Percentiles rank a stretch among this genome's conserved stretches.
Evolutionary conservation across 1,140 invertebrate species (phyloP).

Genomic region (Drosophila busckii): DNA sequence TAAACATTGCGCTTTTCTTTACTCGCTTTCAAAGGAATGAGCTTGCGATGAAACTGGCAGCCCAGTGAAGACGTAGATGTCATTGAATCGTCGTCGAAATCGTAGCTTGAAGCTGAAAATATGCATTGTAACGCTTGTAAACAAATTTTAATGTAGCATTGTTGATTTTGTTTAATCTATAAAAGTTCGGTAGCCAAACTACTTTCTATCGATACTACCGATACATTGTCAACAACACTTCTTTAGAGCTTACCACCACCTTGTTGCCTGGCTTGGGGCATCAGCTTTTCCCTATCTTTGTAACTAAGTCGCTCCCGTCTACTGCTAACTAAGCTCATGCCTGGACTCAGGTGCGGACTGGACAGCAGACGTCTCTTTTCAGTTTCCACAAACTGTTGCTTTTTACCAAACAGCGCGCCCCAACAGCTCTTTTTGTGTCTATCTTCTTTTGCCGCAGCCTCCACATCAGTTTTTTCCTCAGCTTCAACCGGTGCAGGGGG

Average conservation of each 20-base stretch:
- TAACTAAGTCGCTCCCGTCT: not conserved
- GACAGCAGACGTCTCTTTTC: not conserved
- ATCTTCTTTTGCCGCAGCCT: not conserved
- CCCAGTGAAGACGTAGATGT: slow-evolving; percentile 47
- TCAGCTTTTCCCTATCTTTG: not conserved
- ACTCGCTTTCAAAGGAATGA: slow-evolving; percentile 20
- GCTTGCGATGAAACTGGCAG: slow-evolving; percentile 44
- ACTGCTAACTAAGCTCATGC: slow-evolving; percentile 2
- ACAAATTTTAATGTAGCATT: too few relatives aligned
- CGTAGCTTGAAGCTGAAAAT: not conserved
- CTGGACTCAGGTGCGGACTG: not conserved
- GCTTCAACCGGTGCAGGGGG: not conserved
- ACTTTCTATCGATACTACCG: too few relatives aligned
- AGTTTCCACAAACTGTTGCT: not conserved
- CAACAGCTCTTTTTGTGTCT: not conserved
- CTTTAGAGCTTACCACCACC: slow-evolving; percentile 6
- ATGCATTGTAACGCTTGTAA: not conserved
- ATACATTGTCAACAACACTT: too few relatives aligned
- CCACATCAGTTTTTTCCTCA: not conserved
- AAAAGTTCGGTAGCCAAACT: too few relatives aligned
- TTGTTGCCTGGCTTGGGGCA: slow-evolving; percentile 4
- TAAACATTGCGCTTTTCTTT: slow-evolving; percentile 1
- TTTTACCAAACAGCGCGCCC: not conserved
- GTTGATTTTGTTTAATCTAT: too few relatives aligned
- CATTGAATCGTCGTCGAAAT: slow-evolving; percentile 1